These are phyloP conservation scores for Lepus timidus DNA, from an alignment of 2,113 vertebrate genomes.

Conservation along the genomic window DNA sequence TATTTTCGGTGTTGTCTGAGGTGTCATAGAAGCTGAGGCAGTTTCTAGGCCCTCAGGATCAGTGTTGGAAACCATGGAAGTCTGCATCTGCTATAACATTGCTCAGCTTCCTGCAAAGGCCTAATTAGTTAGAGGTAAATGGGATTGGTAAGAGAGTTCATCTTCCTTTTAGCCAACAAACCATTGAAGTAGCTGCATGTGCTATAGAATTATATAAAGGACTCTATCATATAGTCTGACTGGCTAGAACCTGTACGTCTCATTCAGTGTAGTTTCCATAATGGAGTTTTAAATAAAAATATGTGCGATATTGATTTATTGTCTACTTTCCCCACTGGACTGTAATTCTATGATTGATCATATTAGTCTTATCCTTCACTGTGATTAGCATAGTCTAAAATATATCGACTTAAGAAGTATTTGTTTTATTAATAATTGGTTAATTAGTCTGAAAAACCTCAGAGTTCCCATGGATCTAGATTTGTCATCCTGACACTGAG, in stretches of 20 bases:
- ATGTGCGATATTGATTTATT: neutral
- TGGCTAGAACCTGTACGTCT: neutral
- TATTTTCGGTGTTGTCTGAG: neutral
- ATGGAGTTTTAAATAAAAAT: conserved; percentile 6
- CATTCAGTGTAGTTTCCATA: neutral
- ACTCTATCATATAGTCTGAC: neutral
- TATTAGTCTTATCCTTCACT: neutral
- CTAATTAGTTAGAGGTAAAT: neutral
- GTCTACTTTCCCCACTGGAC: neutral
- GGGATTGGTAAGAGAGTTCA: neutral
- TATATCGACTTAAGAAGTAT: neutral
- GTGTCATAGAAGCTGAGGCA: neutral
- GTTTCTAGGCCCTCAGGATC: neutral
- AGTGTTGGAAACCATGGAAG: neutral
- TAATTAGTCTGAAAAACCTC: neutral
- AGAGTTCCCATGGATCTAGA: neutral
- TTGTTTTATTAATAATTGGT: neutral
- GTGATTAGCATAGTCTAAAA: neutral
- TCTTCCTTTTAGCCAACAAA: neutral
- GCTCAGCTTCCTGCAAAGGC: neutral
- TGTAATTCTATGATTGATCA: neutral
- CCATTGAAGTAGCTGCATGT: neutral
- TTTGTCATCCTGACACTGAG: neutral
- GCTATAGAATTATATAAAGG: neutral
- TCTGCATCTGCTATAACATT: neutral